Evolutionary conservation across 64 coral and sea anemone species (phyloP), one percentile per base, ranked within the genome.

Genomic region (Dendronephthya gigantea): DNA sequence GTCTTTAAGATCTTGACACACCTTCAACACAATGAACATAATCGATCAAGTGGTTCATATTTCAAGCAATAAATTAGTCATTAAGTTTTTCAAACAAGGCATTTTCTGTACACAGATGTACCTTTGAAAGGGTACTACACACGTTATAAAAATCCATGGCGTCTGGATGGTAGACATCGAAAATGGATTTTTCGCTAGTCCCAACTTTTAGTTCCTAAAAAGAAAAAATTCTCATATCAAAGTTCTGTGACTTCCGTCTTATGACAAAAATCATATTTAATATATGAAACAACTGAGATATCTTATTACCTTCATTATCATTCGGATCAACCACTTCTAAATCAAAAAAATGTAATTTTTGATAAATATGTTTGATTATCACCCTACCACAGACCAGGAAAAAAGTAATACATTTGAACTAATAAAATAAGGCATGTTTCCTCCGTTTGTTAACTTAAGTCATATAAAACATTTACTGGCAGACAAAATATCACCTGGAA

Each of bases 241-340:
- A n/a, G n/a, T n/a, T n/a, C n/a, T n/a, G n/a, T n/a, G n/a, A n/a
- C n/a, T n/a, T n/a, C 66, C 25, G 31, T 68, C 38, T 34, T 37
- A 32, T 15, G 66, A n/a, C n/a, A n/a, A n/a, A n/a, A n/a, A n/a
- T n/a, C 10, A 40, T 68, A 40, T 10, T 35, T 52, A 4, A 28
- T 27, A 17, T 48, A 5, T 48, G 13, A 82, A 14, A 14, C 39
- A 38, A 48, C 1, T 50, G 11, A 9, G 59, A 70, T 41, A 15
- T n/a, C 17, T 39, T 76, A 87, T 87, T 74, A 98, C 94, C 90
- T 88, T 98, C n/a, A 98, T 82, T 65, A 98, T 98, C 13, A 98
- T 91, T 84, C 94, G 91, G 50, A 98, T 98, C 43, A 98, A 55
- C 94, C 94, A 98, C 84, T 98, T 98, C 94, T 98, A 38, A 34